Base-by-base conservation (phyloP, 1,140 invertebrate species). In the Eupristina koningsbergeri region DNA sequence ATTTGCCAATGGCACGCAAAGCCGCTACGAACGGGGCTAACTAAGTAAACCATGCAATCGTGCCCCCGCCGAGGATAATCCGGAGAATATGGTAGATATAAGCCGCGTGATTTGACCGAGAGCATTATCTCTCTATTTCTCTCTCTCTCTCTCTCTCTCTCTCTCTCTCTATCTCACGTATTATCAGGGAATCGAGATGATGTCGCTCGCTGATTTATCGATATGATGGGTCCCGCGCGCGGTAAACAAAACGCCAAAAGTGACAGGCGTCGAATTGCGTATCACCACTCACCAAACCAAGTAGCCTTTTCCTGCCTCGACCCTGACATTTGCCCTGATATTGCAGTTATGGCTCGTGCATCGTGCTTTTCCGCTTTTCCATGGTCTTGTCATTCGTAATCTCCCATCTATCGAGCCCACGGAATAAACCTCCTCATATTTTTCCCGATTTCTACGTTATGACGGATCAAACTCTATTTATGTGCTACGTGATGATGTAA, bases 1-100 rank as follows among this genome's bases (percentile, higher is more conserved):
- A 88, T 89, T 88, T 89, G 67, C 87, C 85, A 73, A 86, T 79
- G 77, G 85, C 86, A 87, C 86, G 83, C 85, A 87, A 87, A 88
- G 87, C 84, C 85, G 83, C 79, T 84, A 87, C 84, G 86, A 86
- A 87, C 86, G 84, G 81, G 81, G 58, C 53, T 63, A 61, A 58
- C 64, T 77, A 86, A 83, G 83, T 79, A 87, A 86, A 87, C 86
- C 53, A 53, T 79, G 58, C 74, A 84, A 82, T 84, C 71, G 71
- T 73, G 74, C 53, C 50, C 47, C 47, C 77, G 29, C 13, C 9
- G 36, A 22, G 81, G 81, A 85, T 85, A 83, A 85, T 83, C 81
- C 71, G 73, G 50, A 67, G 84, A 84, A 86, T 85, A 85, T 86
- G 78, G 75, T 84, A 63, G 81, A 83, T 85, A 84, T 81, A 80